Conservation (phyloP, 1,140 invertebrate species). For the Apis mellifera region DNA sequence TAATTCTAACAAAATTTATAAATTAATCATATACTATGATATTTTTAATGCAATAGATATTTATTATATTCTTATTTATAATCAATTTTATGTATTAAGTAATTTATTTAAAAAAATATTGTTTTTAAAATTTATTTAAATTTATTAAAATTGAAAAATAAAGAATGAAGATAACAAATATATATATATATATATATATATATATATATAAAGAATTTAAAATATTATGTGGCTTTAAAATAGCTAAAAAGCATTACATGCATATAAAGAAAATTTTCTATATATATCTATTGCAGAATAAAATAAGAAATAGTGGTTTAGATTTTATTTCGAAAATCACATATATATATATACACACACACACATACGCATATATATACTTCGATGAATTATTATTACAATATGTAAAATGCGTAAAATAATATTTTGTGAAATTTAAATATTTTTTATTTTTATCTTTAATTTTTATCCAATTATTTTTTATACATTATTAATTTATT, state of each 20-base stretch:
- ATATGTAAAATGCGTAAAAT: not conserved
- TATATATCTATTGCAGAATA: slow-evolving; percentile 36
- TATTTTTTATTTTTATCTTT: not conserved
- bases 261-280: slow-evolving; percentile 30
- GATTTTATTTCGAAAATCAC: slow-evolving; percentile 51
- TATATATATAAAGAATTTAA: not conserved
- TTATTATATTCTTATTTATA: slow-evolving; percentile 2
- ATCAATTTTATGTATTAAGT: not conserved
- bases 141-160: not conserved
- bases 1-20: slow-evolving; percentile 4
- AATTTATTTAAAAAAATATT: not conserved
- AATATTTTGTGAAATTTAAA: not conserved
- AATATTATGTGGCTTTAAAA: slow-evolving; percentile 8
- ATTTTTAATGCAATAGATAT: not conserved
- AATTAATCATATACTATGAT: not conserved
- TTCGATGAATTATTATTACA: not conserved
- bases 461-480: slow-evolving; percentile 12
- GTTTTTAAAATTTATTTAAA: not conserved
- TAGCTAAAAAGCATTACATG: slow-evolving; percentile 49
- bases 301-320: slow-evolving; percentile 47
- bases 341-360: slow-evolving; percentile 47
- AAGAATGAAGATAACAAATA: not conserved
- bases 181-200: too few species aligned
- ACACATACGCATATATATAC: slow-evolving; percentile 15
- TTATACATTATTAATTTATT: slow-evolving; percentile 19